These are phyloP conservation scores for Sebastes minor DNA, from an alignment of 2,797 vertebrate species.

Conservation along the genomic window DNA sequence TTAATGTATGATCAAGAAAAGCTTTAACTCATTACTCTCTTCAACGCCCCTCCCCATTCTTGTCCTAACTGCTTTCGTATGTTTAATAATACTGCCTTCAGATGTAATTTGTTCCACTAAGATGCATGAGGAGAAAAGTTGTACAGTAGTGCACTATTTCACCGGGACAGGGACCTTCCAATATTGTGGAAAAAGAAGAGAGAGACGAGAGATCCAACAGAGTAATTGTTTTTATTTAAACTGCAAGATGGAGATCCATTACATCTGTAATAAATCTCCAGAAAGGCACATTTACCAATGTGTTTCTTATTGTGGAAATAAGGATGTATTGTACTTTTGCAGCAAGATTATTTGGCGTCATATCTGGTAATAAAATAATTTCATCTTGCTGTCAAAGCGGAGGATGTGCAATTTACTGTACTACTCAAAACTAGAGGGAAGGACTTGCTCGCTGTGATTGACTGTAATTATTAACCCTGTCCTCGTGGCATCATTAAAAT, in stretches of 20 bases:
- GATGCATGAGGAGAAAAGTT: conserved; percentile 62
- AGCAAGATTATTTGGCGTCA: background rate
- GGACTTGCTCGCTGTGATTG: background rate
- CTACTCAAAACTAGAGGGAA: background rate
- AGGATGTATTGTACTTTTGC: background rate
- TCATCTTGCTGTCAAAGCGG: background rate
- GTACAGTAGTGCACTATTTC: conserved; percentile 51
- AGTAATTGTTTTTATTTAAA: conserved; percentile 46
- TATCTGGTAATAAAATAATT: background rate
- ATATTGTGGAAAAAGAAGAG: background rate
- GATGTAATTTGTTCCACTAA: conserved; percentile 79
- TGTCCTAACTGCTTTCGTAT: conserved; percentile 80
- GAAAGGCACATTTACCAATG: background rate
- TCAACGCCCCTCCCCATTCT: conserved; percentile 71
- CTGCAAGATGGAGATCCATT: conserved; percentile 1
- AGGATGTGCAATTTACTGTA: background rate
- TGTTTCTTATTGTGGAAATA: background rate
- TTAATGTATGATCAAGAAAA: conserved; percentile 83
- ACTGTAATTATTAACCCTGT: conserved; percentile 9
- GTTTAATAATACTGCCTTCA: conserved; percentile 78
- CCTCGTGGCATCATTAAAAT: conserved; percentile 19
- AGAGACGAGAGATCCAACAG: background rate
- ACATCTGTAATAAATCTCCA: background rate
- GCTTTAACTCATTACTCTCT: conserved; percentile 78
- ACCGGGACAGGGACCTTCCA: conserved; percentile 22